phyloP scores from a whole-genome alignment of 2,888 invertebrate species.

The Nebria salina region DNA sequence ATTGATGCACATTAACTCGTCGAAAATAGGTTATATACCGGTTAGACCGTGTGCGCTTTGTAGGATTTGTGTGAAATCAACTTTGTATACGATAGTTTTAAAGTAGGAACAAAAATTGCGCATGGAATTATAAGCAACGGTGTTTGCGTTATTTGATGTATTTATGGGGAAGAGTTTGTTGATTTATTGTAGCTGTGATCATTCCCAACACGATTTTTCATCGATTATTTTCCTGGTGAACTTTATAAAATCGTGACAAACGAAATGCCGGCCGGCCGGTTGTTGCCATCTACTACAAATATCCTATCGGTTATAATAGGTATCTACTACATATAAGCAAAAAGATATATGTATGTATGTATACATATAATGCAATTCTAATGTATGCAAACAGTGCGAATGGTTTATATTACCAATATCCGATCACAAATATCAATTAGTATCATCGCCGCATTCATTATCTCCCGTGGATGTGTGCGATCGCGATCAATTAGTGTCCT shows the following conservation, averaged over 20 bases:
- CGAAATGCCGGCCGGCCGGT: neutral
- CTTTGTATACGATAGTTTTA: neutral
- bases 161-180: slow-evolving; percentile 25
- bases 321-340: neutral
- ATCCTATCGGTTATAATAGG: neutral
- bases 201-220: slow-evolving; percentile 20
- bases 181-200: slow-evolving; percentile 39
- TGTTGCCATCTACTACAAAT: neutral
- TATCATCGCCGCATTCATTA: slow-evolving; percentile 45
- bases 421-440: slow-evolving; percentile 47
- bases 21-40: too few relatives aligned
- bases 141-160: slow-evolving; percentile 38
- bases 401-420: slow-evolving; percentile 45
- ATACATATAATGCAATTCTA: slow-evolving; percentile 46
- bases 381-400: slow-evolving; percentile 43
- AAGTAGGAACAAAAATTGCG: neutral
- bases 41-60: too few relatives aligned
- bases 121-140: neutral
- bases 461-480: slow-evolving; percentile 28
- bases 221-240: slow-evolving; percentile 31
- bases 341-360: neutral
- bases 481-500: slow-evolving; percentile 44
- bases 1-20: neutral
- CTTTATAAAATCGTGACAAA: slow-evolving; percentile 41
- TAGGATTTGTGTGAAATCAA: too few relatives aligned